Conservation (phyloP, 2,888 invertebrate species). For the Sturmia bella region DNA sequence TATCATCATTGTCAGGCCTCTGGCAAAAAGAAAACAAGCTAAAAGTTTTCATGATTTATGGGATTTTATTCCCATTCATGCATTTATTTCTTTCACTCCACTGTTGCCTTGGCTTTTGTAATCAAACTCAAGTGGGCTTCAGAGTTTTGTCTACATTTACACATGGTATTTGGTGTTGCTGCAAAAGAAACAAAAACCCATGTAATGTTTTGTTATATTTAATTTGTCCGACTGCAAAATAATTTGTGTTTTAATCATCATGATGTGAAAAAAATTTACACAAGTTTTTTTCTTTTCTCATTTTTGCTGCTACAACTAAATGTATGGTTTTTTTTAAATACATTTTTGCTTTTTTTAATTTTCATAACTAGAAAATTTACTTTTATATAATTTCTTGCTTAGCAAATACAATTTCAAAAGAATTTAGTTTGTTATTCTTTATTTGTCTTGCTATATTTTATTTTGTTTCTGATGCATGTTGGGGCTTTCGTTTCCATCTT, state of each 20-base stretch:
- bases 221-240: conserved; percentile 58
- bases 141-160: conserved; percentile 59
- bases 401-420: conserved; percentile 42
- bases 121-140: conserved; percentile 66
- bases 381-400: conserved; percentile 27
- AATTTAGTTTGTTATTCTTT: conserved; percentile 34
- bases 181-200: conserved; percentile 15
- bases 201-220: conserved; percentile 25
- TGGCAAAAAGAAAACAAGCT: conserved; percentile 32
- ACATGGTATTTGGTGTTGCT: conserved; percentile 50
- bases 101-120: conserved; percentile 40
- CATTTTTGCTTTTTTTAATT: conserved; percentile 4
- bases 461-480: conserved; percentile 15
- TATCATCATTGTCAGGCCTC: conserved; percentile 66
- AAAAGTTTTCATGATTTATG: conserved; percentile 65
- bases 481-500: conserved; percentile 68
- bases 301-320: background rate
- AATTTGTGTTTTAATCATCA: conserved; percentile 54
- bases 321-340: background rate
- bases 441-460: conserved; percentile 1
- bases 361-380: conserved; percentile 24
- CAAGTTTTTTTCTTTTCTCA: background rate
- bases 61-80: conserved; percentile 65
- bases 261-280: conserved; percentile 15
- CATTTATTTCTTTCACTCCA: conserved; percentile 32